Conservation (phyloP, 2,888 invertebrate species). For the Agrochola circellaris region DNA sequence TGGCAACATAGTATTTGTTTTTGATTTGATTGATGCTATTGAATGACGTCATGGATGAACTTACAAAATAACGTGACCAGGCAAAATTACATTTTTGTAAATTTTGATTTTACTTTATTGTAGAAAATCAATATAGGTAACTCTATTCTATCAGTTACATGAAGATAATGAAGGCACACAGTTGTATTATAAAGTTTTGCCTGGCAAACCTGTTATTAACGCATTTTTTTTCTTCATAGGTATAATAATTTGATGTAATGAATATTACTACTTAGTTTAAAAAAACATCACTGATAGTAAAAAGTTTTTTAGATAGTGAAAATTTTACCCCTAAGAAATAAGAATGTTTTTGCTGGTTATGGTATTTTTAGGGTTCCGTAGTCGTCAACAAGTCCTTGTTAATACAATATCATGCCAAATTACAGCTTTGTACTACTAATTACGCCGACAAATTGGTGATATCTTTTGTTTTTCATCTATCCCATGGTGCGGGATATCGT, state of each 20-base stretch:
- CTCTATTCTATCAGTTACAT: not conserved
- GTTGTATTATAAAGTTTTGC: not conserved
- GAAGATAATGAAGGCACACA: not conserved
- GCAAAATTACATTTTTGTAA: slow-evolving; percentile 4
- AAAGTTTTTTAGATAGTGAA: not conserved
- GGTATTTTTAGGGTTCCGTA: not conserved
- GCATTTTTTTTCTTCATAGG: no score
- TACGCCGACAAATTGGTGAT: no score
- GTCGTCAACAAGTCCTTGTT: no score
- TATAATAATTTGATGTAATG: not conserved
- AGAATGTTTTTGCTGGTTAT: no score
- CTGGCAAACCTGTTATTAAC: not conserved
- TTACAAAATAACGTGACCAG: slow-evolving; percentile 29
- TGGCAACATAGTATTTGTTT: slow-evolving; percentile 39
- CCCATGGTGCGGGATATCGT: no score
- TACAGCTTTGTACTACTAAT: no score
- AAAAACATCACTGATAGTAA: not conserved
- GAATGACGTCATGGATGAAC: slow-evolving; percentile 44
- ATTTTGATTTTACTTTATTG: not conserved
- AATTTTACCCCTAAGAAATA: no score
- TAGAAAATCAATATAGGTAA: not conserved
- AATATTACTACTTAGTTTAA: not conserved
- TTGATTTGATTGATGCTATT: slow-evolving; percentile 33
- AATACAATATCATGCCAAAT: no score
- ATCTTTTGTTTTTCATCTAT: no score